These are phyloP conservation scores for Sapajus apella DNA, from an alignment of 2,113 vertebrate genomes.

Conservation along the genomic window DNA sequence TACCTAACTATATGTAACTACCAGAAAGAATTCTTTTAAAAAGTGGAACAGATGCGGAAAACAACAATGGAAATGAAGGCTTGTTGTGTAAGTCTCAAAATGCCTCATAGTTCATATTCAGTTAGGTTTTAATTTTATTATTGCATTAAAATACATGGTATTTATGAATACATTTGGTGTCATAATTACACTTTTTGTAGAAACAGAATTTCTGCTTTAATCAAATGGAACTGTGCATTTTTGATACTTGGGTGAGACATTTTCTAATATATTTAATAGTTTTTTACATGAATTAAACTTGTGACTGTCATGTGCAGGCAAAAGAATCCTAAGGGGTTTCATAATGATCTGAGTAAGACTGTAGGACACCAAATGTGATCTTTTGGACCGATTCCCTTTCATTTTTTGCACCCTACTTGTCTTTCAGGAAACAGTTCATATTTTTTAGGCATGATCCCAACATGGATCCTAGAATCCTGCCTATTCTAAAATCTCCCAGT, in stretches of 20 bases:
- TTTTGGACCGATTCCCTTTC: not conserved
- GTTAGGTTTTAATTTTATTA: not conserved
- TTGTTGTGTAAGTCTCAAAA: not conserved
- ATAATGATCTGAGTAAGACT: not conserved
- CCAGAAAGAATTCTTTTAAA: not conserved
- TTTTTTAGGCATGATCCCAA: not conserved
- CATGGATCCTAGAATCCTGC: not conserved
- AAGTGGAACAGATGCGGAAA: constrained; percentile 4
- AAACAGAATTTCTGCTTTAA: not conserved
- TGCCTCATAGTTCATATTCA: not conserved
- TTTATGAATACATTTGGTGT: not conserved
- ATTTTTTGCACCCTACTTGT: not conserved
- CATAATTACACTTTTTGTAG: not conserved
- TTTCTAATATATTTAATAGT: not conserved
- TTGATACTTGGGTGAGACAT: not conserved
- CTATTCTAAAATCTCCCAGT: not conserved
- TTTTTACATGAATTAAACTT: not conserved
- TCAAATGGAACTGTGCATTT: not conserved
- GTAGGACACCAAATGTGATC: not conserved
- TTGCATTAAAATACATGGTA: not conserved
- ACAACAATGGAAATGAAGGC: not conserved
- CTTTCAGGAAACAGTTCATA: not conserved
- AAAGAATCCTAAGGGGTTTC: not conserved
- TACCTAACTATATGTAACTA: not conserved
- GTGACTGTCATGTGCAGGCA: not conserved